Evolutionary conservation across 2,888 invertebrate species (phyloP), one percentile per base, ranked within the genome.

Genomic region (Ptilodon capucinus): DNA sequence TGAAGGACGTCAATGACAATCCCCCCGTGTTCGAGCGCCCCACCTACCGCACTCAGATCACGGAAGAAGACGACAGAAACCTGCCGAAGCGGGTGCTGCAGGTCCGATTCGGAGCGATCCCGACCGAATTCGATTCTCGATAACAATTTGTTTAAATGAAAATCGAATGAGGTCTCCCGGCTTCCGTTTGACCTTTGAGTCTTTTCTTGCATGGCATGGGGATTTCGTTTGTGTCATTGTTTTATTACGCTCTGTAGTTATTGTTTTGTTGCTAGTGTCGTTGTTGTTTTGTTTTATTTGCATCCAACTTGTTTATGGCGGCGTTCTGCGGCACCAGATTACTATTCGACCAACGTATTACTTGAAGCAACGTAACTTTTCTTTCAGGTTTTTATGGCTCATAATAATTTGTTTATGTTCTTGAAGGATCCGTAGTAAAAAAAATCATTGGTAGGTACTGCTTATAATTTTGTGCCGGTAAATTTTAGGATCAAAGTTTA

Each of bases 1-100:
- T 98, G 72, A 98, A 97, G 91, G 98, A 99, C 86, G 98, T 98
- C 65, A 99, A 99, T 90, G 99, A 99, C 93, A 99, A 99, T 92
- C 97, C 98, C 38, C 99, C 99, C 2, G 97, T 97, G 68, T 99
- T 99, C 90, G 97, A 97, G 88, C 92, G 97, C 63, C 97, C 98
- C 44, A 97, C 97, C 48, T 98, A 98, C 92, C 94, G 97, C 78
- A 97, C 98, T 43, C 97, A 98, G 91, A 98, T 98, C 88, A 98
- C 97, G 36, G 98, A 98, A 88, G 98, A 98, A 87, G 98, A 98
- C 81, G 97, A 98, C 92, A 93, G 97, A 75, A 97, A 97, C 87
- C 93, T 98, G 73, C 98, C 98, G 64, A 98, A 98, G 89, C 95
- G 97, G 75, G 97, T 98, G 71, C 92, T 98, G 74, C 96, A 97